Base-by-base conservation (phyloP, 2,888 invertebrate genomes). In the Papilio gigon region DNA sequence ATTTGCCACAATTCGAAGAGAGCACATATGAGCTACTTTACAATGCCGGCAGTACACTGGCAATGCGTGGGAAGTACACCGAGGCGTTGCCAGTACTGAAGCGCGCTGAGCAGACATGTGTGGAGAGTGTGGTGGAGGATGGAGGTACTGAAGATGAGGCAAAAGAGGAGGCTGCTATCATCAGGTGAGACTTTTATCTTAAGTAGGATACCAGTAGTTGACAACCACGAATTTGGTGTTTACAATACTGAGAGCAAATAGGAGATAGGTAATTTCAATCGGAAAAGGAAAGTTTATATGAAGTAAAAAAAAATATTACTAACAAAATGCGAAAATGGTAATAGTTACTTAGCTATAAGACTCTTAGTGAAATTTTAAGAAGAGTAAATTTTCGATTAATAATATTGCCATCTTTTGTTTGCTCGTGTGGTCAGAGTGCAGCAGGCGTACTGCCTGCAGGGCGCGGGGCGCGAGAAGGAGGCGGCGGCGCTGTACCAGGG, bases 131-230 rank as follows among this genome's bases (percentile, higher is more conserved):
- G 5, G 94, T 97, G 70, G 99, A 98, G 73, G 99, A 99, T 82
- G 98, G 97, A 0, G 94, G 95, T 8, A 93, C 95, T 0, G 98
- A 98, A 73, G 98, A 98, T 66, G 99, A 99, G 80, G 96, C 99
- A n/a, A 95, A 96, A 71, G 96, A 97, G 72, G 99, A 99, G 86
- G 92, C 98, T 68, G 97, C 96, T 53, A 95, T 98, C 68, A 98
- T 99, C 71, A 94, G 95, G 95, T 95, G 83, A 73, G 75, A 42
- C 17, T 20, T 20, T n/a, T n/a, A n/a, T n/a, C n/a, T n/a, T n/a
- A n/a, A n/a, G n/a, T n/a, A n/a, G n/a, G n/a, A n/a, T n/a, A n/a
- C n/a, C n/a, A n/a, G n/a, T n/a, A n/a, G n/a, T n/a, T n/a, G n/a
- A n/a, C n/a, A n/a, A n/a, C n/a, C n/a, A n/a, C n/a, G n/a, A n/a